Evolutionary conservation across 1,140 invertebrate genomes (phyloP), one percentile per base, ranked within the genome.

Genomic region (Zaprionus ornatus): DNA sequence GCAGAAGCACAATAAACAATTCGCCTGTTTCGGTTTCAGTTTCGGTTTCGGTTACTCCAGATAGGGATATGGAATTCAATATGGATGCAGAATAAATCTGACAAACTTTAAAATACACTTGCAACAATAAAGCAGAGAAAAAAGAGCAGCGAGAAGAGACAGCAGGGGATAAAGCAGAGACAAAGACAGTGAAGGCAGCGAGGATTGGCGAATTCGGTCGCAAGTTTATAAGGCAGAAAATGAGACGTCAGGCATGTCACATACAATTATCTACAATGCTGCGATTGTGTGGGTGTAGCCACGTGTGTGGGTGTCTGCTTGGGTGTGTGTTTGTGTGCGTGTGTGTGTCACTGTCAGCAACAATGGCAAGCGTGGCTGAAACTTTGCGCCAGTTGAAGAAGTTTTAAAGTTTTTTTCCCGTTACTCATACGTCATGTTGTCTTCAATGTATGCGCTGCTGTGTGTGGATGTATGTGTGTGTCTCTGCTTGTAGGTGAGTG

Each of bases 171-270:
- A 42, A 42, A 19, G 3, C 40, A 65, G 56, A 60, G 15, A 40
- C 1, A 15, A n/a, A 40, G 13, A 40, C 12, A 40, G 5, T 37
- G 15, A 6, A 40, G 15, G 37, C 4, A n/a, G 37, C 2, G 59
- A 60, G 64, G 19, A 42, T 64, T 70, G 45, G 62, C 56, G 71
- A 74, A 86, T 66, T 71, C 66, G 72, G 60, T 55, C 73, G 83
- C 52, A 74, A 74, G 80, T 88, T 88, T 87, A 80, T 83, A 61
- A 67, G 80, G 80, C 84, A 84, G 77, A 84, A 88, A 88, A 88
- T 84, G 80, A 88, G 74, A 81, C 80, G 84, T 88, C 84, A 83
- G 67, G 67, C 64, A 74, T 83, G 80, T 84, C 82, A 72, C 79
- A 86, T 55, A 80, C 67, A 78, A 68, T 74, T 74, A 74, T 74